These are phyloP conservation scores for Procambarus clarkii DNA, from an alignment of 1,140 invertebrate genomes.

Conservation along the genomic window DNA sequence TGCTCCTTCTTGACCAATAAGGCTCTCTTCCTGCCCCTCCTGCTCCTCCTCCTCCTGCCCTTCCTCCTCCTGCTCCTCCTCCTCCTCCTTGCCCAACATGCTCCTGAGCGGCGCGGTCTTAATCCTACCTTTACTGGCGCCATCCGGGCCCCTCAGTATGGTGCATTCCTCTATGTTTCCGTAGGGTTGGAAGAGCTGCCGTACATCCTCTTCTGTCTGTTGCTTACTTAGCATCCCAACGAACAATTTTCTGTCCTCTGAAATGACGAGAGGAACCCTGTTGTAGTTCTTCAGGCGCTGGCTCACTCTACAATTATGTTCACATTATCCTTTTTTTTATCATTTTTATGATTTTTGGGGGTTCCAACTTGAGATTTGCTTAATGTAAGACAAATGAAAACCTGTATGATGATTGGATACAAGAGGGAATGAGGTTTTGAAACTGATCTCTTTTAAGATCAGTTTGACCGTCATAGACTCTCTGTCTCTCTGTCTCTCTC, in stretches of 20 bases:
- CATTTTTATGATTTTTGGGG: too few species aligned
- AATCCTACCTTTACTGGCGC: slow-evolving; percentile 93
- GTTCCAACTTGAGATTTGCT: slow-evolving; percentile 22
- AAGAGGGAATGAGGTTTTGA: slow-evolving; percentile 20
- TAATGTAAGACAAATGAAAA: slow-evolving; percentile 36
- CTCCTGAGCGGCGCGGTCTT: not conserved
- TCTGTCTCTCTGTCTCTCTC: too few species aligned
- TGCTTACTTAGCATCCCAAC: slow-evolving; percentile 99
- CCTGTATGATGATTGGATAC: slow-evolving; percentile 18
- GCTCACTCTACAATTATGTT: slow-evolving; percentile 8
- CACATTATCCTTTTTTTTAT: slow-evolving; percentile 7
- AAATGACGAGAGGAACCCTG: slow-evolving; percentile 73
- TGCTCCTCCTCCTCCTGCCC: slow-evolving; percentile 22
- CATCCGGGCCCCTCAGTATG: slow-evolving; percentile 96
- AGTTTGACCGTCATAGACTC: not conserved
- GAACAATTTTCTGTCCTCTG: slow-evolving; percentile 98
- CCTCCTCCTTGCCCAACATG: not conserved
- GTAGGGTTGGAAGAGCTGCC: slow-evolving; percentile 95
- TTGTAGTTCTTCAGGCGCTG: slow-evolving; percentile 47
- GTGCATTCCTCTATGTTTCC: slow-evolving; percentile 99
- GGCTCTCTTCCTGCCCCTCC: slow-evolving; percentile 4
- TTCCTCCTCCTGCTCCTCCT: slow-evolving; percentile 12
- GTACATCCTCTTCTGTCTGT: slow-evolving; percentile 98
- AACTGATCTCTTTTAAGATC: slow-evolving; percentile 4
- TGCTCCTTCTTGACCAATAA: not conserved